Evolutionary conservation across 2,797 vertebrate genomes (phyloP).

Genomic region (Chaetophractus vellerosus): DNA sequence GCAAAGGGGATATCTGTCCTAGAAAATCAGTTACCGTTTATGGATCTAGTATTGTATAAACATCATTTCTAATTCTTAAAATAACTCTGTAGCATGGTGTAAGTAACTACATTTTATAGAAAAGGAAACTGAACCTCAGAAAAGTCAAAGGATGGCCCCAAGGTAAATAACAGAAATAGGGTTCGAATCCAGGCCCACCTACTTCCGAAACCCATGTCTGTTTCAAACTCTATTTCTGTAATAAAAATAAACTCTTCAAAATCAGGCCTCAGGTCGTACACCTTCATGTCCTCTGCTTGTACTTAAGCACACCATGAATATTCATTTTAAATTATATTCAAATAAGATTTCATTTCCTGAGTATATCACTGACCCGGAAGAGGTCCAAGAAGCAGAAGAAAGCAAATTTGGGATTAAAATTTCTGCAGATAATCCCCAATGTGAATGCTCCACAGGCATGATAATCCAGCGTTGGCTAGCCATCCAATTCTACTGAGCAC

Average conservation of each 20-base stretch:
- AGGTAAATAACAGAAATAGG: not conserved
- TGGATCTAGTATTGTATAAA: not conserved
- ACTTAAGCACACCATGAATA: not conserved
- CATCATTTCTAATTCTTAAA: slow-evolving; percentile 10
- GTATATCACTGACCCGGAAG: not conserved
- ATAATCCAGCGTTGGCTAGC: not conserved
- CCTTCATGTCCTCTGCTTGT: not conserved
- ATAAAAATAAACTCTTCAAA: slow-evolving; percentile 26
- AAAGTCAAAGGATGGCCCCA: not conserved
- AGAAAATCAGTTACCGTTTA: not conserved
- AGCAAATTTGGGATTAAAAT: slow-evolving; percentile 32
- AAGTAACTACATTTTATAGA: not conserved
- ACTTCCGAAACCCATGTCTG: not conserved
- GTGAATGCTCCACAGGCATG: not conserved
- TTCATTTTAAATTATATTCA: slow-evolving; percentile 25
- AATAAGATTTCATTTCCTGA: not conserved
- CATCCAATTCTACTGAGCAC: not conserved
- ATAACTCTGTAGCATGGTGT: not conserved
- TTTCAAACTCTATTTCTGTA: not conserved
- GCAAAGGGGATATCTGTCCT: not conserved
- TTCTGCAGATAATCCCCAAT: slow-evolving; percentile 26
- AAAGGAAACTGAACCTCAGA: slow-evolving; percentile 13
- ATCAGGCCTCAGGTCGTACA: not conserved
- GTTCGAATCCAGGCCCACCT: not conserved
- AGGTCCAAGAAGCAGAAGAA: not conserved